Percentiles rank a stretch among this genome's conserved stretches.
Evolutionary conservation across 2,888 invertebrate species (phyloP).

Genomic region (Silvanus unidentatus): DNA sequence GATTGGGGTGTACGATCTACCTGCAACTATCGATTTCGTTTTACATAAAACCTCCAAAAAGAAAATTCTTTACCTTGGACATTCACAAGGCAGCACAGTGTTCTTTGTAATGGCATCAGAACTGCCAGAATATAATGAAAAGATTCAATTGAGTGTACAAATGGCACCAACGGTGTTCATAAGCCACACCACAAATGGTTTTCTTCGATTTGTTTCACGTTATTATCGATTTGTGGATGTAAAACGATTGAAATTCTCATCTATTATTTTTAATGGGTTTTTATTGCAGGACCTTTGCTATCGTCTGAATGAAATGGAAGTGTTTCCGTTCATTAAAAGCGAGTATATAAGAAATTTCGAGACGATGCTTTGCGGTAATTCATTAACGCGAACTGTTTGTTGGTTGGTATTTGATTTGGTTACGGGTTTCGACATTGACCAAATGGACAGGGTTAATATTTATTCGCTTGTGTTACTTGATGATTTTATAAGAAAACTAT

Average conservation of each 20-base stretch:
- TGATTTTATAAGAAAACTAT: background rate
- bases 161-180: slow-evolving; percentile 60
- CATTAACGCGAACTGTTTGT: too few relatives aligned
- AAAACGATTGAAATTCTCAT: too few relatives aligned
- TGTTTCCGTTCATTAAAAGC: too few relatives aligned
- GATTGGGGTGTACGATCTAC: slow-evolving; percentile 70
- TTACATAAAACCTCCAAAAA: slow-evolving; percentile 51
- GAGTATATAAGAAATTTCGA: too few relatives aligned
- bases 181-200: background rate
- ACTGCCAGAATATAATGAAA: slow-evolving; percentile 58
- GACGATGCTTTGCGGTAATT: too few relatives aligned
- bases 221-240: slow-evolving; percentile 2
- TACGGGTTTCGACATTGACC: slow-evolving; percentile 14
- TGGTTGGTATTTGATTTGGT: too few relatives aligned
- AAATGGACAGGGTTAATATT: slow-evolving; percentile 22
- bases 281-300: too few relatives aligned
- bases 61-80: slow-evolving; percentile 68
- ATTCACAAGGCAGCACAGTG: slow-evolving; percentile 67
- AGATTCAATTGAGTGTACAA: slow-evolving; percentile 58
- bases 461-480: too few relatives aligned
- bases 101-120: slow-evolving; percentile 61
- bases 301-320: too few relatives aligned
- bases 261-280: too few relatives aligned
- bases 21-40: slow-evolving; percentile 69
- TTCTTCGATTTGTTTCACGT: background rate